Evolutionary conservation across 2,797 vertebrate species (phyloP), one percentile per base, ranked within the genome.

Genomic region (Gymnothorax reevesii): DNA sequence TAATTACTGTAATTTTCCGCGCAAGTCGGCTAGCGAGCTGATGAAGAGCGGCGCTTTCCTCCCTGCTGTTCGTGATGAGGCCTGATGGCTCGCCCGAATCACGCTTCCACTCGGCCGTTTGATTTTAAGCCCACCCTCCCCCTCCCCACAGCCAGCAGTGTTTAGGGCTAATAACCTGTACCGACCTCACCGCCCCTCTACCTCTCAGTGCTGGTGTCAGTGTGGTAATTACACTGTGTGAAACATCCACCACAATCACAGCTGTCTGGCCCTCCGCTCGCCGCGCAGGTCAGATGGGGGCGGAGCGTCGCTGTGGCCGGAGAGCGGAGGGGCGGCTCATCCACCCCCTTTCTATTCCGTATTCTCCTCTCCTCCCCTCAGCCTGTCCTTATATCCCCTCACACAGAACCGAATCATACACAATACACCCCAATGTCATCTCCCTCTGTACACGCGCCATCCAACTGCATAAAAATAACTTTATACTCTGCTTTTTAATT

Each of bases 1-100:
- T 97, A 97, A 97, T 97, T 97, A 97, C 97, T 97, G 97, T 97
- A 97, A 97, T 97, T 97, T 97, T 97, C 97, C 95, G 95, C 95
- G 95, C 96, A 96, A 97, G 97, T 97, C 96, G 96, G 97, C 97
- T 97, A 97, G 96, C 96, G 97, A 97, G 97, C 97, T 97, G 96
- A 97, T 97, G 97, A 97, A 97, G 96, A 96, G 96, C 96, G 95
- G 95, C 96, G 96, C 97, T 97, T 96, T 97, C 96, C 96, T 97
- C 96, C 97, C 97, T 88, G 97, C 97, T 97, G 97, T 96, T 97
- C 96, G 95, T 97, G 97, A 97, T 97, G 97, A 97, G 96, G 95
- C 97, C 97, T 97, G 97, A 97, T 97, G 96, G 96, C 89, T 86
- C 91, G 92, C 91, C 95, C 82, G 97, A 97, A 97, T 97, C 97